Evolutionary conservation across 2,113 vertebrate genomes (phyloP).

Genomic region (Epinephelus moara): DNA sequence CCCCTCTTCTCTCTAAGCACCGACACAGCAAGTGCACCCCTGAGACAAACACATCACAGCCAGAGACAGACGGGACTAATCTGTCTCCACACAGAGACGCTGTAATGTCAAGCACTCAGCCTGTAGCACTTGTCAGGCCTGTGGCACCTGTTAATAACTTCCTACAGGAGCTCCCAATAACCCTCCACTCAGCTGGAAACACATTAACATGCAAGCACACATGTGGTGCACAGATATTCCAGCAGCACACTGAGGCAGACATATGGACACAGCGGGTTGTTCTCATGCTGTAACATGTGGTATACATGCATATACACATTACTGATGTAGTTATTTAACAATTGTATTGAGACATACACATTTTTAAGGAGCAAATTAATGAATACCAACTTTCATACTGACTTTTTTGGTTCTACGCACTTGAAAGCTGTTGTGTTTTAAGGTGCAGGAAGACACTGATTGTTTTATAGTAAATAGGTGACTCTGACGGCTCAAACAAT

Average conservation of each 20-base stretch:
- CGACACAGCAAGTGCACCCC: conserved; percentile 35
- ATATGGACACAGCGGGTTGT: not conserved
- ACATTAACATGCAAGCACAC: not conserved
- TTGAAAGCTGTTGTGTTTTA: too few species aligned
- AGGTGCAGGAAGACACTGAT: not conserved
- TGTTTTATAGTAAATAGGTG: not conserved
- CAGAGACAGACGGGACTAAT: not conserved
- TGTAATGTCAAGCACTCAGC: conserved; percentile 33
- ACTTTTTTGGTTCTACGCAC: too few species aligned
- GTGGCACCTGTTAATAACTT: conserved; percentile 45
- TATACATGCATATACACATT: not conserved
- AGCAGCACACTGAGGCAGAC: too few species aligned
- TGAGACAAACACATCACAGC: conserved; percentile 14
- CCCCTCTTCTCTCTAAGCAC: conserved; percentile 34
- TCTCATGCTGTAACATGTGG: not conserved
- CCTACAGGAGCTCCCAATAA: conserved; percentile 38
- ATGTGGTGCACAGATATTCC: not conserved
- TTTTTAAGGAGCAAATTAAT: too few species aligned
- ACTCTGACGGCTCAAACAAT: not conserved
- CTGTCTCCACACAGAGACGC: conserved; percentile 19
- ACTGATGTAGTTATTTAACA: not conserved
- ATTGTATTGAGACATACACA: too few species aligned
- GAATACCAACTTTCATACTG: too few species aligned
- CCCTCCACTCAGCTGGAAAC: conserved; percentile 1
- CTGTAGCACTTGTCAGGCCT: conserved; percentile 21